A percentile compares a stretch with the other conserved stretches of the same genome.
Conservation (phyloP, 2,797 vertebrate species). For the Delichon dasypus region DNA sequence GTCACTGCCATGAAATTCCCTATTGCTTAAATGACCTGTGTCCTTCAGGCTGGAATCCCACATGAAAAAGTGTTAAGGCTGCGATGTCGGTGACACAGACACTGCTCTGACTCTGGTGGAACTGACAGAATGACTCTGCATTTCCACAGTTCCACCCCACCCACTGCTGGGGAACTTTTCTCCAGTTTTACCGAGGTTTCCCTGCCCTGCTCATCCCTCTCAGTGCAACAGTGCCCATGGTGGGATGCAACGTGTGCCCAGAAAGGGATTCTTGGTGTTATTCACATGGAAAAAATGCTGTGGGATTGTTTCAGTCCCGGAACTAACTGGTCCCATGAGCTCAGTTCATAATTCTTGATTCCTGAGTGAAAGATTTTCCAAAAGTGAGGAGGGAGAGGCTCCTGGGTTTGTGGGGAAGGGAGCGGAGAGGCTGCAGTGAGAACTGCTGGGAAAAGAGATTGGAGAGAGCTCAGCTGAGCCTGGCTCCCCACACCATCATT, state of each 20-base stretch:
- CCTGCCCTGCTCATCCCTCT: not conserved
- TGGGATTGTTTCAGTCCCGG: not conserved
- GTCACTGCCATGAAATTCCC: not conserved
- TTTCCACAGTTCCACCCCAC: not conserved
- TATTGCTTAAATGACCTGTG: not conserved
- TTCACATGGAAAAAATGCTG: slow-evolving; percentile 30
- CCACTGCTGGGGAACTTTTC: not conserved
- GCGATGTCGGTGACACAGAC: not conserved
- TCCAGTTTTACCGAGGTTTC: not conserved
- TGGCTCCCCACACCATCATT: not conserved
- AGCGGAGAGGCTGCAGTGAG: not conserved
- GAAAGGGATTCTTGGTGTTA: not conserved
- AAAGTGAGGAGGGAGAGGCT: slow-evolving; percentile 4
- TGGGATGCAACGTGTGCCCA: not conserved
- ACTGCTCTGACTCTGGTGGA: not conserved
- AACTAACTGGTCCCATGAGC: not conserved
- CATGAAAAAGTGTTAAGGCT: not conserved
- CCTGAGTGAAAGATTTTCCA: not conserved
- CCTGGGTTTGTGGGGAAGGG: not conserved
- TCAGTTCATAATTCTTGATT: not conserved
- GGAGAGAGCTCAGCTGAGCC: not conserved
- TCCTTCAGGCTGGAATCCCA: not conserved
- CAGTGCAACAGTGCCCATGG: not conserved
- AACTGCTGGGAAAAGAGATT: not conserved
- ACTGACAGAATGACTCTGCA: not conserved